Evolutionary conservation across 2,113 vertebrate species (phyloP), one percentile per base, ranked within the genome.

Genomic region (Empidonax traillii): DNA sequence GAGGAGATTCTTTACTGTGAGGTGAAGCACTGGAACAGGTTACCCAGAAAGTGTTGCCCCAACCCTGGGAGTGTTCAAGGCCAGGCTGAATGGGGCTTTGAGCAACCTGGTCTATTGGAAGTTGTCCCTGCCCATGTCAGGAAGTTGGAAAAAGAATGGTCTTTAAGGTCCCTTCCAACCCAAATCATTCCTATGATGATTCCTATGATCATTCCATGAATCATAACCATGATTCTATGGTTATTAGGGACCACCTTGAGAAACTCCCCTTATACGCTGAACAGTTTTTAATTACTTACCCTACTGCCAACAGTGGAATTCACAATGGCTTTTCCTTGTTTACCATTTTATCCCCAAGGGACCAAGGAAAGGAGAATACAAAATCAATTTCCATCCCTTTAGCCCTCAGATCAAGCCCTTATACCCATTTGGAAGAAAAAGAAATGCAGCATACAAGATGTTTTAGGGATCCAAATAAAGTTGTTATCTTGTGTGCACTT

Each of bases 241-340:
- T 59, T 66, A 68, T 31, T 41, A 87, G 37, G 55, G 61, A 22
- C 13, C 72, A 46, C 61, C 90, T 95, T 90, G 51, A 94, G 75
- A 93, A 89, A 89, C 66, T 67, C 10, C n/a, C 6, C 3, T 66
- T 51, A 76, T 23, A 78, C 9, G 5, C 8, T 46, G 30, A 95
- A 39, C 3, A 79, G 9, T 25, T 95, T 91, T 92, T 86, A 97
- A 96, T 95, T 33, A 76, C 55, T 61, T 85, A 71, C 10, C 8
- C 33, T 91, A 62, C 17, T 39, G 13, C 10, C 87, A 86, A 73
- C 15, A 62, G 39, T 2, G 31, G 62, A 82, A 95, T 69, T 94
- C 56, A 62, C 15, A 14, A 23, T 65, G 19, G 79, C 21, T 76
- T 8, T 18, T 86, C 35, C 94, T 94, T 94, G 44, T 91, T 96